A percentile compares a stretch with the other conserved stretches of the same genome.
phyloP scores from a whole-genome alignment of 2,888 invertebrate genomes.

The Macrophya annulata region DNA sequence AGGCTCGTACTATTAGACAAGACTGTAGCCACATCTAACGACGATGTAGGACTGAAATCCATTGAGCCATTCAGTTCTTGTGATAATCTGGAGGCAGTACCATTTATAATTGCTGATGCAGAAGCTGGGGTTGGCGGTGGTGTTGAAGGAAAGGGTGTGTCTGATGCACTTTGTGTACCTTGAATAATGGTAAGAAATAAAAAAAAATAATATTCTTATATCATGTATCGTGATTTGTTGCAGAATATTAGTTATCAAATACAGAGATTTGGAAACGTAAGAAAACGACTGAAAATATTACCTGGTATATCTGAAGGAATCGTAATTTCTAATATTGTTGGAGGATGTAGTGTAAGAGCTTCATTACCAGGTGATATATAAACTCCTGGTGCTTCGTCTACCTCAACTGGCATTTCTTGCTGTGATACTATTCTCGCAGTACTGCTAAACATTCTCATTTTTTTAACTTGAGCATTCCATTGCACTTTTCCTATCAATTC shows the following conservation, averaged over 20 bases:
- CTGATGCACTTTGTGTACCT: constrained; percentile 46
- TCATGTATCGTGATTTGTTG: constrained; percentile 30
- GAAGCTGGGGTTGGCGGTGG: constrained; percentile 72
- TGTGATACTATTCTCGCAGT: constrained; percentile 71
- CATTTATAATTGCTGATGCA: constrained; percentile 61
- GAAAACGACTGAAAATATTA: constrained; percentile 52
- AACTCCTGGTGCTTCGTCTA: constrained; percentile 71
- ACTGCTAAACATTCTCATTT: constrained; percentile 70
- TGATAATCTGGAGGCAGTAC: constrained; percentile 61
- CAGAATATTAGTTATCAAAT: neutral
- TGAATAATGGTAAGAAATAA: neutral
- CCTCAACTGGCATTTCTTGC: constrained; percentile 67
- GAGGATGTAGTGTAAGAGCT: constrained; percentile 65
- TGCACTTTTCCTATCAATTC: constrained; percentile 73
- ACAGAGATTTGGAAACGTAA: neutral
- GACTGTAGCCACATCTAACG: constrained; percentile 62
- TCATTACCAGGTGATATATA: constrained; percentile 71
- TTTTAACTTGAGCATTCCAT: constrained; percentile 75
- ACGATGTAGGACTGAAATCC: constrained; percentile 62
- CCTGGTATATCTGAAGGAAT: constrained; percentile 57
- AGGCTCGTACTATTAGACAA: constrained; percentile 62
- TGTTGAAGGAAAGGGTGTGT: constrained; percentile 66
- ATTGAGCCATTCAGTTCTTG: constrained; percentile 63
- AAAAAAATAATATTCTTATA: neutral
- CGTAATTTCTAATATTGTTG: constrained; percentile 69